Conservation (phyloP, 2,797 vertebrate species). For the Muscicapa striata region DNA sequence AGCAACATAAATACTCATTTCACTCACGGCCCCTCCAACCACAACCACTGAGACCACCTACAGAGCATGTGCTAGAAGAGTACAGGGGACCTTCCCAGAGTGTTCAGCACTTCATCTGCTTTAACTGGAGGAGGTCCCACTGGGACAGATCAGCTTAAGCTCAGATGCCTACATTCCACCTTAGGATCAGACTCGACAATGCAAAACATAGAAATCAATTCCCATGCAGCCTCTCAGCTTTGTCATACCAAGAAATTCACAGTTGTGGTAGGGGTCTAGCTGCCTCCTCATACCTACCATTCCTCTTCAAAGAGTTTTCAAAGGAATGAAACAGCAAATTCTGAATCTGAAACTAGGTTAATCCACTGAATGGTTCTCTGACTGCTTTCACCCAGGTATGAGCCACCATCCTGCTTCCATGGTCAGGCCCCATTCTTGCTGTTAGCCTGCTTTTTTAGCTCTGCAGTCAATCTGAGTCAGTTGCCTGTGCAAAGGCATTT, state of each 20-base stretch:
- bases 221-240: not conserved
- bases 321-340: not conserved
- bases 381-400: not conserved
- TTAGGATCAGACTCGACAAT: not conserved
- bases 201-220: not conserved
- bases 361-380: not conserved
- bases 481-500: not conserved
- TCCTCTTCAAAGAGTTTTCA: not conserved
- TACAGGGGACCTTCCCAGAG: not conserved
- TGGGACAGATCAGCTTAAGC: not conserved
- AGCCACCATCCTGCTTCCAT: not conserved
- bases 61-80: not conserved
- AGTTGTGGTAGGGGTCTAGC: not conserved
- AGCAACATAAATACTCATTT: not conserved
- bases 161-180: not conserved
- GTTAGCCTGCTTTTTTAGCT: not conserved
- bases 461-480: not conserved
- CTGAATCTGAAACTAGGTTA: not conserved
- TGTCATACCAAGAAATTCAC: not conserved
- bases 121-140: not conserved
- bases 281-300: not conserved
- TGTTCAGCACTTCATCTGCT: not conserved
- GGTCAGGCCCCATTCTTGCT: not conserved
- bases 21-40: not conserved
- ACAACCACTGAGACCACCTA: not conserved